These are phyloP conservation scores for Tetragonula carbonaria DNA, from an alignment of 2,888 invertebrate genomes.

Conservation along the genomic window DNA sequence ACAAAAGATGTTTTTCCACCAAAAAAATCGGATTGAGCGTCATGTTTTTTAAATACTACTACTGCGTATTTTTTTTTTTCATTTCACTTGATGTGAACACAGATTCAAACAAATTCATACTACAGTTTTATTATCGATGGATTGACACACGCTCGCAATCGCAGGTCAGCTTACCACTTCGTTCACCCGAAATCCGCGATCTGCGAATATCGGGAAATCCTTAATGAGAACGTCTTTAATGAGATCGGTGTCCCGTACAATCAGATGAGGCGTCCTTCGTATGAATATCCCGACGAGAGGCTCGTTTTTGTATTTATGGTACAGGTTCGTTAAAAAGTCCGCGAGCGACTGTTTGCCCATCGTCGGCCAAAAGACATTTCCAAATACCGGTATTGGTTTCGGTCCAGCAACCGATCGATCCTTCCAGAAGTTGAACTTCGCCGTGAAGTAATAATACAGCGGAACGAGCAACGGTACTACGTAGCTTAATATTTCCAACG, in stretches of 20 bases:
- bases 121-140: no score
- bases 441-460: constrained; percentile 36
- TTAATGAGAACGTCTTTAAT: constrained; percentile 82
- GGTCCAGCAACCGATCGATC: constrained; percentile 17
- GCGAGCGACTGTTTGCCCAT: background rate
- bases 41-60: no score
- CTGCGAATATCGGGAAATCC: constrained; percentile 80
- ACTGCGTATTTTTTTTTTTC: no score
- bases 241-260: constrained; percentile 77
- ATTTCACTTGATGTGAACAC: no score
- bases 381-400: constrained; percentile 70
- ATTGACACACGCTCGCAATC: background rate
- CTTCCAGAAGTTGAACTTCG: constrained; percentile 29
- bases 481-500: constrained; percentile 63
- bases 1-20: no score
- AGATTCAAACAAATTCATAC: no score
- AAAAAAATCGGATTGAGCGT: no score
- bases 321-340: background rate
- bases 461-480: constrained; percentile 74
- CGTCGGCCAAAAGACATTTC: background rate
- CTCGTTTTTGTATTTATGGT: constrained; percentile 6
- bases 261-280: background rate
- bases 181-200: constrained; percentile 70
- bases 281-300: constrained; percentile 34
- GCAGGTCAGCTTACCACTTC: background rate